phyloP scores from a whole-genome alignment of 92 coral and sea anemone species.

The Phymanthus crucifer region DNA sequence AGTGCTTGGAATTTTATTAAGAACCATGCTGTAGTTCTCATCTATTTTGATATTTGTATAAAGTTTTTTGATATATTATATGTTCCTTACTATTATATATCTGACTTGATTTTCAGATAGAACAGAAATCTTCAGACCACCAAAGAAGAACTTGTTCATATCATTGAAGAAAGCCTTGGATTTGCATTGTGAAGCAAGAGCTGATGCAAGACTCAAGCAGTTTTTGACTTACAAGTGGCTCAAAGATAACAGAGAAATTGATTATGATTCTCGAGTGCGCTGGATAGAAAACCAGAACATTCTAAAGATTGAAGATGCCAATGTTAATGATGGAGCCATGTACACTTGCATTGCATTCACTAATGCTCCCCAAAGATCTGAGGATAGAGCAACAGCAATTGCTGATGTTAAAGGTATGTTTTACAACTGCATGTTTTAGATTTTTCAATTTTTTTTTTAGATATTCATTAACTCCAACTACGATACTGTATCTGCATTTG shows the following conservation, averaged over 20 bases:
- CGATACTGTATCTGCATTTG: too few species aligned
- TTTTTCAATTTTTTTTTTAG: too few species aligned
- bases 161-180: constrained; percentile 41
- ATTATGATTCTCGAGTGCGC: constrained; percentile 26
- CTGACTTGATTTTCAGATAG: constrained; percentile 20
- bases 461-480: too few species aligned
- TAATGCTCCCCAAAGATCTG: constrained; percentile 58
- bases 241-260: constrained; percentile 47
- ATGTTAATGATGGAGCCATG: constrained; percentile 62
- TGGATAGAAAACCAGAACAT: constrained; percentile 52
- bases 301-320: constrained; percentile 41
- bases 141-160: constrained; percentile 28
- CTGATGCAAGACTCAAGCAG: constrained; percentile 23
- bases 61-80: not conserved
- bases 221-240: constrained; percentile 59
- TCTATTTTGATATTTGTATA: too few species aligned
- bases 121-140: constrained; percentile 46
- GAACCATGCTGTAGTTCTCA: too few species aligned
- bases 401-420: constrained; percentile 81
- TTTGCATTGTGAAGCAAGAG: constrained; percentile 62
- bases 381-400: constrained; percentile 53
- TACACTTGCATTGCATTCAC: constrained; percentile 89
- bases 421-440: too few species aligned
- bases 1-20: too few species aligned
- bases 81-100: not conserved